Conservation (phyloP, 2,113 vertebrate species). For the Turdus rufiventris region DNA sequence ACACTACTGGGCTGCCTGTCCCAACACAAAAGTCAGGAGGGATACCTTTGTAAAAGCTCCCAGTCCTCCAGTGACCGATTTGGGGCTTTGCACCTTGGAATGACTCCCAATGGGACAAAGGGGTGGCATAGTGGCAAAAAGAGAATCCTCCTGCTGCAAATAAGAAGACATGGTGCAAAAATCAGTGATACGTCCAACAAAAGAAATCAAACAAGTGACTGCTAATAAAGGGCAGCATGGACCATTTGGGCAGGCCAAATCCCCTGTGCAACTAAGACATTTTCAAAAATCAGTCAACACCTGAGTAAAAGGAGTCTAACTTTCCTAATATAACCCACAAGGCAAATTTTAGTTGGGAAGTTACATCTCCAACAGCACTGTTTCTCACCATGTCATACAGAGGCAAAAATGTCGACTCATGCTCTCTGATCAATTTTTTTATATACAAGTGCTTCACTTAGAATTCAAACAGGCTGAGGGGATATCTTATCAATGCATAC, state of each 20-base stretch:
- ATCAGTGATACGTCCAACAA: not conserved
- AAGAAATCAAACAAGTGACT: not conserved
- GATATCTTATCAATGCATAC: not conserved
- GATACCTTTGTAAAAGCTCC: conserved; percentile 83
- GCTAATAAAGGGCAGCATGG: not conserved
- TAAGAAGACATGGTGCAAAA: not conserved
- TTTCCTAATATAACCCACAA: not conserved
- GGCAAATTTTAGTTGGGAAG: not conserved
- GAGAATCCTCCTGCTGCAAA: conserved; percentile 79
- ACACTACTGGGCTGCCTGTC: not conserved
- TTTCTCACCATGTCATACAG: not conserved
- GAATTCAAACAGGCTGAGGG: not conserved
- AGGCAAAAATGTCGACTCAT: fast-evolving
- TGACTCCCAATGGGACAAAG: conserved; percentile 85
- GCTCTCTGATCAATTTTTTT: not conserved
- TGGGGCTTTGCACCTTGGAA: conserved; percentile 80
- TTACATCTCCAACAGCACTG: not conserved
- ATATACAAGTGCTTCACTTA: not conserved
- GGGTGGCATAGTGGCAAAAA: conserved; percentile 84
- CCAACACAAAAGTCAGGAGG: not conserved
- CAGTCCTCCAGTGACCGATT: conserved; percentile 77
- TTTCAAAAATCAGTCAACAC: not conserved
- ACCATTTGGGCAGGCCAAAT: not conserved
- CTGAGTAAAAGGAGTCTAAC: not conserved
- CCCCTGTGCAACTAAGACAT: not conserved